Evolutionary conservation across 2,113 vertebrate species (phyloP), one percentile per base, ranked within the genome.

Genomic region (Hyperoodon ampullatus): DNA sequence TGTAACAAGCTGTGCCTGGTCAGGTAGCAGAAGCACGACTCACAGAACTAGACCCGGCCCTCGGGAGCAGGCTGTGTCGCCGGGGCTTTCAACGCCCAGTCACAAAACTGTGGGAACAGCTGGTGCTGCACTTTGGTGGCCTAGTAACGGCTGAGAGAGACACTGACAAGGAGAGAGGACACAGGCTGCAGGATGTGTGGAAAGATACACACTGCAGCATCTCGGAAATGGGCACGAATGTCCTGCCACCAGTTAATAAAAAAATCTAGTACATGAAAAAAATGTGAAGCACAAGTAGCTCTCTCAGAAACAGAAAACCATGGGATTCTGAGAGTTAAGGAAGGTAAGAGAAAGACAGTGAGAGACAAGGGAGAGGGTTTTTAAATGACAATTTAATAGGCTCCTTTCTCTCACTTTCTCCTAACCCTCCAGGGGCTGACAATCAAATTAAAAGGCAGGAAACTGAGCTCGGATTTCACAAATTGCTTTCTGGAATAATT

Each of bases 71-170:
- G 50, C 61, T n/a, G 13, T 13, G 42, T 8, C 30, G 47, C 60
- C 16, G 1, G n/a, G 47, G 33, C 19, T 26, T 21, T 21, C 28
- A 5, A 5, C 0, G 5, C 28, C 19, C 3, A 2, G 68, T 3
- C 71, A 16, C 1, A 0, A 21, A 50, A 55, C 9, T 26, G 23
- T 33, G 13, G 21, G 3, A 47, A 15, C 6, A 33, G 71, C 50
- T 21, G 28, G 55, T 26, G n/a, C 30, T 2, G 14, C 33, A 8
- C 63, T 50, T 12, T 5, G 75, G 33, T 24, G 35, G 18, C 19
- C 28, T 66, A 16, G 9, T 19, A 7, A 50, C 0, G 1, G 83
- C 39, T 92, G 18, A 30, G 3, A 9, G 35, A 65, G 63, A 72
- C 2, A 7, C 3, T 35, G 65, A 72, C 35, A 8, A 63, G 30